Evolutionary conservation across 2,888 invertebrate species (phyloP).

Genomic region (Drosophila leonis): DNA sequence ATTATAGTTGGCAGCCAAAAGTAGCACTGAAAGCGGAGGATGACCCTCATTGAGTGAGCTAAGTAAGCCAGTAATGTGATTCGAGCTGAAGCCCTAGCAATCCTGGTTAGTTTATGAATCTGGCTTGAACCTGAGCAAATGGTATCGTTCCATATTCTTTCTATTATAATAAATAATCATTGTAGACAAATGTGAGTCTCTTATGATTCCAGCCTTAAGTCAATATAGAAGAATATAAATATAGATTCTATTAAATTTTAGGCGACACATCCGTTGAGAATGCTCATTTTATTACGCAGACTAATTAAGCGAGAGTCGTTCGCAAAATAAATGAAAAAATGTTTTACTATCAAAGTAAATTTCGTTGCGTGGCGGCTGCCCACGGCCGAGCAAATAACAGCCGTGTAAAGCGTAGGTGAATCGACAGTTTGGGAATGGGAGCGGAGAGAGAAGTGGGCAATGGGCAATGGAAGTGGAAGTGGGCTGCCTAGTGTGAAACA

Average conservation of each 20-base stretch:
- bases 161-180: no score
- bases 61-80: neutral
- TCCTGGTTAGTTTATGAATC: neutral
- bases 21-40: neutral
- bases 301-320: conserved; percentile 10
- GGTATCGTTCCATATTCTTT: no score
- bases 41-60: neutral
- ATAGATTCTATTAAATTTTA: neutral
- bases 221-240: neutral
- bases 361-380: neutral
- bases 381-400: neutral
- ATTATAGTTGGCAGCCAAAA: conserved; percentile 1
- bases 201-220: neutral
- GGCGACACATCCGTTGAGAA: neutral
- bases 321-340: conserved; percentile 1
- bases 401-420: neutral
- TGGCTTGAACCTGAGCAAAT: neutral
- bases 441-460: neutral
- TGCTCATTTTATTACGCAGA: neutral
- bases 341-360: conserved; percentile 1
- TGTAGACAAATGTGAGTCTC: neutral
- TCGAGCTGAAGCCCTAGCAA: neutral
- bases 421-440: neutral
- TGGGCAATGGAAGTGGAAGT: neutral
- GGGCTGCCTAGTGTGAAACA: neutral